Conservation (phyloP, 2,797 vertebrate species). For the Graptemys geographica region DNA sequence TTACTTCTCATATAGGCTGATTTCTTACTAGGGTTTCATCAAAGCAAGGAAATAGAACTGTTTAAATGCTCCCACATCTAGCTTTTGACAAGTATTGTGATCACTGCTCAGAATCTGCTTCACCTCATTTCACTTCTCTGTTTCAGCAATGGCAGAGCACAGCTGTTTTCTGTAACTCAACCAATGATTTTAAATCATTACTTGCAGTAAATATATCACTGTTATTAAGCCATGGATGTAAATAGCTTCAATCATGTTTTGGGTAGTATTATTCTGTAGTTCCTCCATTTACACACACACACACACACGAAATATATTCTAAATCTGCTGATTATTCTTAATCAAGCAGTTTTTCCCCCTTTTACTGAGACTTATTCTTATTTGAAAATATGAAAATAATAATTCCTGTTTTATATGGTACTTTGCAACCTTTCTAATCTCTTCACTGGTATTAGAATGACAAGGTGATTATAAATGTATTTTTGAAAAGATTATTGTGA, state of each 20-base stretch:
- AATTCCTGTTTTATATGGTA: background rate
- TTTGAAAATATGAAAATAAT: background rate
- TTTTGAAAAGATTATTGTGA: slow-evolving; percentile 39
- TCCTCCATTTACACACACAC: background rate
- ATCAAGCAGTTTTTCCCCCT: background rate
- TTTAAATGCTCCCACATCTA: background rate
- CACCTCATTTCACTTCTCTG: fast-evolving
- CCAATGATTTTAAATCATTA: background rate
- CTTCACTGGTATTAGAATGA: background rate
- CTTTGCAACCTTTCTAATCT: background rate
- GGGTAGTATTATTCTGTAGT: background rate
- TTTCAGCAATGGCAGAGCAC: background rate
- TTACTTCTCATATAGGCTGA: background rate
- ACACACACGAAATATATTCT: background rate
- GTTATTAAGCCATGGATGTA: fast-evolving
- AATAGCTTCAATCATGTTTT: background rate
- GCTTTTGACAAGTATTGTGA: background rate
- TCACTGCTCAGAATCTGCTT: background rate
- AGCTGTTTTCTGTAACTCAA: background rate
- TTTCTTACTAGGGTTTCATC: background rate
- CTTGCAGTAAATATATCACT: background rate
- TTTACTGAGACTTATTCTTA: background rate
- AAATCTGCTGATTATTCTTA: background rate
- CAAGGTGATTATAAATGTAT: background rate
- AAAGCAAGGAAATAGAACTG: background rate